Base-by-base conservation (phyloP, 1,140 invertebrate genomes). In the Trachymyrmex cornetzi region DNA sequence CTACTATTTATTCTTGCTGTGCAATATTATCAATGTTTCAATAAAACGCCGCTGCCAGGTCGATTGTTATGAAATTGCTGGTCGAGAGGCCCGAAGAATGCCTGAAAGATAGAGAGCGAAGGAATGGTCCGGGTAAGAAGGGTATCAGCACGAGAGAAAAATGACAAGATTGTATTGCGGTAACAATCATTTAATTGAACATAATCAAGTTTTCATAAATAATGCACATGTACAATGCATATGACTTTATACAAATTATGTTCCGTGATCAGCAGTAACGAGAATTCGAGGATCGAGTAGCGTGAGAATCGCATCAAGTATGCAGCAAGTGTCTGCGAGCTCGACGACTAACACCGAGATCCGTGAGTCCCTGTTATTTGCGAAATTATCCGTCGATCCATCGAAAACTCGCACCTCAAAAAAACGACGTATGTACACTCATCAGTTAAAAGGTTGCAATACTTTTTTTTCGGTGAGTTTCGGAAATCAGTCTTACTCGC, bases 161-260 rank as follows among this genome's bases (percentile, higher is more conserved):
- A 91, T 67, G 85, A 81, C 84, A 89, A 74, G 87, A 80, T 91
- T 27, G 16, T 86, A 30, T 89, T 94, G 91, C 91, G 93, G 93
- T 94, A 94, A 94, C 93, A 94, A 93, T 94, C 90, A 91, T 94
- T 94, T 94, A 94, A 94, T 94, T 86, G 88, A 94, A 94, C 92
- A 94, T 44, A 44, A 12, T 93, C 87, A 93, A 89, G 80, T 88
- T 94, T 79, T 93, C 93, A 93, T 94, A 94, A 94, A 94, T 94
- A 94, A 93, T 88, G 66, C 77, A 90, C 75, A 88, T 92, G 91
- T 94, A 94, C 92, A 94, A 92, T 92, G 75, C 75, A 75, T 92
- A 53, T 91, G 91, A 89, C 91, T 94, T 92, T 93, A 92, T 94
- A 87, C 81, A 87, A 81, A 53, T 64, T 81, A 84, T 27, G 66